Percentiles rank a stretch among this genome's conserved stretches.
Conservation (phyloP, 2,888 invertebrate genomes). For the Zonitis immaculata region DNA sequence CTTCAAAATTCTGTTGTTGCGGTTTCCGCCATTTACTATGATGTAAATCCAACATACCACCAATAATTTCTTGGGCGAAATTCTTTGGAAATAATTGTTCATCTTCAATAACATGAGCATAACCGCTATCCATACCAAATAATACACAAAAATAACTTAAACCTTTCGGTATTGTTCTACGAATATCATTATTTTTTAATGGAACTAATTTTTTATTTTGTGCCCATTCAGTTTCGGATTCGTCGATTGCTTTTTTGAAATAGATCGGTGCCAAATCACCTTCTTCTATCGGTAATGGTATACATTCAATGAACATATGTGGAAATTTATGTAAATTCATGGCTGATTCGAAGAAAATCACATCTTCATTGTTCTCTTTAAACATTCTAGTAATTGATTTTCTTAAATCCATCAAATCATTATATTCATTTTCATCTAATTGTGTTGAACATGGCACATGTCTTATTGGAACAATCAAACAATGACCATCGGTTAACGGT, state of each 20-base stretch:
- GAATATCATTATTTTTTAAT: constrained; percentile 63
- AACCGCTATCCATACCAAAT: constrained; percentile 88
- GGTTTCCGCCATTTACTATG: constrained; percentile 82
- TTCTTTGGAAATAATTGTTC: constrained; percentile 77
- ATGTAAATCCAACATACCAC: constrained; percentile 89
- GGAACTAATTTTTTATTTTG: constrained; percentile 88
- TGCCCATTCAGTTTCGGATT: constrained; percentile 93
- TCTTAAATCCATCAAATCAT: constrained; percentile 76
- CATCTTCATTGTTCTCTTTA: constrained; percentile 65
- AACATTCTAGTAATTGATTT: constrained; percentile 77
- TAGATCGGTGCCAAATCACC: constrained; percentile 92
- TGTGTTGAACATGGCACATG: constrained; percentile 76
- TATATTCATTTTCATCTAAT: constrained; percentile 93
- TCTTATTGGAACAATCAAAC: constrained; percentile 75
- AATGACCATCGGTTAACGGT: constrained; percentile 82
- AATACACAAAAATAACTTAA: constrained; percentile 93
- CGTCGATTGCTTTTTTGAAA: constrained; percentile 95
- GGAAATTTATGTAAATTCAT: constrained; percentile 63
- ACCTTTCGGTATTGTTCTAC: constrained; percentile 83
- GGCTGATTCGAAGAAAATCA: constrained; percentile 88
- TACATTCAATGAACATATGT: constrained; percentile 85
- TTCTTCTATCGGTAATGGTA: constrained; percentile 77
- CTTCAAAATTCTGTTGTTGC: constrained; percentile 66
- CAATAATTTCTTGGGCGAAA: constrained; percentile 95
- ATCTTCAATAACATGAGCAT: constrained; percentile 96